A percentile compares a stretch with the other conserved stretches of the same genome.
These are phyloP conservation scores for Actinia equina DNA, from an alignment of 64 coral and sea anemone species.

Conservation along the genomic window DNA sequence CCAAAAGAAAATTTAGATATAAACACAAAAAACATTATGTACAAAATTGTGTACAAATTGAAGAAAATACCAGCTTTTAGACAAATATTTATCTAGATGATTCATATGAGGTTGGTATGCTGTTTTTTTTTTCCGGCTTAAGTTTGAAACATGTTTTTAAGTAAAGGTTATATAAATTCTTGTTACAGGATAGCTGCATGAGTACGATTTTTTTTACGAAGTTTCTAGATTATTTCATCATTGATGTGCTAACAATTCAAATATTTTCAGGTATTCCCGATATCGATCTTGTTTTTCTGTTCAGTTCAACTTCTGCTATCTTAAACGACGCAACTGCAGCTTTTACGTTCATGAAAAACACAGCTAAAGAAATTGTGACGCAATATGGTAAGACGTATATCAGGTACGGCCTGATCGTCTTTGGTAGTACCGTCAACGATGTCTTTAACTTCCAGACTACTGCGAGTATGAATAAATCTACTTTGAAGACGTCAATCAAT, in stretches of 20 bases:
- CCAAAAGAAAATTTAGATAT: no score
- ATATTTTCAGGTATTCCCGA: neutral
- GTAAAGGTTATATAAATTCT: neutral
- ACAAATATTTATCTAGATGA: no score
- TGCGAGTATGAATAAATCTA: neutral
- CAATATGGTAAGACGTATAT: neutral
- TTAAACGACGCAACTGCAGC: neutral
- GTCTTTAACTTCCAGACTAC: neutral
- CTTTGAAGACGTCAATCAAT: neutral
- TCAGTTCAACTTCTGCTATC: slow-evolving; percentile 2
- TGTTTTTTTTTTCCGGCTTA: no score
- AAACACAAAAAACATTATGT: no score
- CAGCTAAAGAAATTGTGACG: slow-evolving; percentile 4
- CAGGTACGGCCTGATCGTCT: neutral
- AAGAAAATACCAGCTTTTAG: no score
- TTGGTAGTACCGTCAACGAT: slow-evolving; percentile 3
- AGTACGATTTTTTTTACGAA: no score
- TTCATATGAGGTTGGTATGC: no score
- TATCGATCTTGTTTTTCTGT: neutral
- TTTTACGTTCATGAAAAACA: slow-evolving; percentile 7
- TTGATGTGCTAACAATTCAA: no score
- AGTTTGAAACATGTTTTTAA: neutral
- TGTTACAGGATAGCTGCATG: no score
- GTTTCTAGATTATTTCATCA: no score
- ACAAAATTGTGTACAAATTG: no score